Conservation (phyloP, 2,113 vertebrate species). For the Gambusia holbrooki region DNA sequence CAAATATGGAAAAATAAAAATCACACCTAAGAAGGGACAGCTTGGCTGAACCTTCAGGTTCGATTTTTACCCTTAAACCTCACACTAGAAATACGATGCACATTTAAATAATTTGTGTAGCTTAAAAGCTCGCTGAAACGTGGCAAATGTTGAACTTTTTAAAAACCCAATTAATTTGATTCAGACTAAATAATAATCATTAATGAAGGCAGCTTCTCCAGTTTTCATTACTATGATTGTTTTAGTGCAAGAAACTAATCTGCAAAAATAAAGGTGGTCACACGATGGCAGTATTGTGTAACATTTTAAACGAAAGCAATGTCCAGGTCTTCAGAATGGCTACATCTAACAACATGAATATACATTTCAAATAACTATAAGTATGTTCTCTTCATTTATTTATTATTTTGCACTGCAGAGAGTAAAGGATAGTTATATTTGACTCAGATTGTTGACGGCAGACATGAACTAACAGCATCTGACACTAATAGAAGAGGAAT, state of each 20-base stretch:
- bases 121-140: too few relatives aligned
- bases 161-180: neutral
- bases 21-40: neutral
- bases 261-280: constrained; percentile 14
- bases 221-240: too few relatives aligned
- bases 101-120: too few relatives aligned
- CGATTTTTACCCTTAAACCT: neutral
- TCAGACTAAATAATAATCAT: neutral
- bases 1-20: neutral
- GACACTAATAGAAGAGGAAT: neutral
- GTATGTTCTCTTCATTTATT: neutral
- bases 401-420: neutral
- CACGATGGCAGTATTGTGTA: constrained; percentile 29
- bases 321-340: neutral
- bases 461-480: neutral
- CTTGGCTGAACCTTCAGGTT: neutral
- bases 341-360: neutral
- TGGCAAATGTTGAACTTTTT: too few relatives aligned
- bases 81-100: neutral
- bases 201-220: too few relatives aligned
- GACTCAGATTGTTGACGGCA: neutral
- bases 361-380: neutral
- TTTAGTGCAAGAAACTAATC: neutral
- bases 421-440: neutral
- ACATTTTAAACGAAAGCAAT: neutral